These are phyloP conservation scores for Thalpophila matura DNA, from an alignment of 2,888 invertebrate genomes.

Conservation along the genomic window DNA sequence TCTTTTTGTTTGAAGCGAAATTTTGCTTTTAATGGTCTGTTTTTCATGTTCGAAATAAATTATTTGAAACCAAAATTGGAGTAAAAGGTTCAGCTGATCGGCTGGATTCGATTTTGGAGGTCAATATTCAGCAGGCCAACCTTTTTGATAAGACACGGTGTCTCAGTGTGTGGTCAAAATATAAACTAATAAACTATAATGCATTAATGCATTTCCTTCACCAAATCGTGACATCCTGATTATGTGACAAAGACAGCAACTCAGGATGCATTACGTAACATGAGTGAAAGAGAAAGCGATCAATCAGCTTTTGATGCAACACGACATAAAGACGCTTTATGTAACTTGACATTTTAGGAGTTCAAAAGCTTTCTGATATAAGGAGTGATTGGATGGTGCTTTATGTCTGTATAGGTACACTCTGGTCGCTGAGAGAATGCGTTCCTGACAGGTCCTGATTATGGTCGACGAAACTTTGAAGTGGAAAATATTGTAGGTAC, in stretches of 20 bases:
- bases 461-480: too few species aligned
- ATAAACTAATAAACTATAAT: constrained; percentile 13
- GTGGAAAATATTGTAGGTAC: too few species aligned
- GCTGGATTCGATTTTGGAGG: too few species aligned
- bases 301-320: constrained; percentile 50
- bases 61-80: too few species aligned
- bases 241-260: constrained; percentile 34
- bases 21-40: too few species aligned
- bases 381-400: constrained; percentile 24
- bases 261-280: constrained; percentile 58
- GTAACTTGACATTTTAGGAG: constrained; percentile 58
- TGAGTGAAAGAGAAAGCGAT: constrained; percentile 64
- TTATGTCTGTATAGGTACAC: too few species aligned
- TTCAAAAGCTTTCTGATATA: constrained; percentile 46
- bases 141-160: neutral
- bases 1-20: too few species aligned
- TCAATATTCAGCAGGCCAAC: too few species aligned
- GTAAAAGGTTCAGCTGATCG: too few species aligned
- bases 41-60: too few species aligned
- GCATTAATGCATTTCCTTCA: constrained; percentile 55
- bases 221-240: constrained; percentile 61
- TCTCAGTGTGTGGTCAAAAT: constrained; percentile 33
- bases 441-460: too few species aligned
- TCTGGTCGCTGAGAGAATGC: too few species aligned
- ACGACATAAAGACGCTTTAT: constrained; percentile 55